Evolutionary conservation across 2,888 invertebrate genomes (phyloP).

Genomic region (Machimus atricapillus): DNA sequence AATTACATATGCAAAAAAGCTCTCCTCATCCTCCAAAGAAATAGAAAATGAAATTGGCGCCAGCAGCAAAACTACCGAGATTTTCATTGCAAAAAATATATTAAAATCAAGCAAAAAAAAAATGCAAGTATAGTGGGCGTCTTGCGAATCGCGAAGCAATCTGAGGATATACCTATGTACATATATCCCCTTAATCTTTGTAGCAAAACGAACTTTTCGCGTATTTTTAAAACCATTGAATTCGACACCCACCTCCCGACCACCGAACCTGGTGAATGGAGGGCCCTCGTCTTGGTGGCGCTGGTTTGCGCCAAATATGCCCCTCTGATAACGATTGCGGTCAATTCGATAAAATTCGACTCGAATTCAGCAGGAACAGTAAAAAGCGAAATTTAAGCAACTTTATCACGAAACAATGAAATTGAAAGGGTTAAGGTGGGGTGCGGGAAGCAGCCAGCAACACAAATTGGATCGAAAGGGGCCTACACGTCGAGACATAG

Average conservation of each 20-base stretch:
- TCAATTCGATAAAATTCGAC: slow-evolving; percentile 12
- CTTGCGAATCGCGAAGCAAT: not conserved
- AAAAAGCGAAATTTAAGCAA: not conserved
- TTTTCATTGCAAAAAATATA: not conserved
- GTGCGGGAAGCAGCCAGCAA: not conserved
- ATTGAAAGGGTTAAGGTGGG: not conserved
- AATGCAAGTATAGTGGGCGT: not conserved
- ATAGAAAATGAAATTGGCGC: not conserved
- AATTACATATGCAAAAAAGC: slow-evolving; percentile 22
- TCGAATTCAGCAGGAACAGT: not conserved
- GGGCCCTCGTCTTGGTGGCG: not conserved
- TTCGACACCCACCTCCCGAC: not conserved
- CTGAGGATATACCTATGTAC: no score
- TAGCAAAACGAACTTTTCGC: not conserved
- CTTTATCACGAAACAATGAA: not conserved
- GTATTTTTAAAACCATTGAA: not conserved
- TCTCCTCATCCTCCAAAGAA: not conserved
- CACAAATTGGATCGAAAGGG: not conserved
- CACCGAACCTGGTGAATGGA: not conserved
- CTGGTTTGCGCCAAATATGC: not conserved
- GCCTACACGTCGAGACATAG: not conserved
- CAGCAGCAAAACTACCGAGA: not conserved
- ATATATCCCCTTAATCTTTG: not conserved
- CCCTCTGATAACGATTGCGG: not conserved
- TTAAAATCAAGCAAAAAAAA: not conserved